Percentiles rank a stretch among this genome's conserved stretches.
Evolutionary conservation across 2,113 vertebrate genomes (phyloP).

Genomic region (Cebus imitator): DNA sequence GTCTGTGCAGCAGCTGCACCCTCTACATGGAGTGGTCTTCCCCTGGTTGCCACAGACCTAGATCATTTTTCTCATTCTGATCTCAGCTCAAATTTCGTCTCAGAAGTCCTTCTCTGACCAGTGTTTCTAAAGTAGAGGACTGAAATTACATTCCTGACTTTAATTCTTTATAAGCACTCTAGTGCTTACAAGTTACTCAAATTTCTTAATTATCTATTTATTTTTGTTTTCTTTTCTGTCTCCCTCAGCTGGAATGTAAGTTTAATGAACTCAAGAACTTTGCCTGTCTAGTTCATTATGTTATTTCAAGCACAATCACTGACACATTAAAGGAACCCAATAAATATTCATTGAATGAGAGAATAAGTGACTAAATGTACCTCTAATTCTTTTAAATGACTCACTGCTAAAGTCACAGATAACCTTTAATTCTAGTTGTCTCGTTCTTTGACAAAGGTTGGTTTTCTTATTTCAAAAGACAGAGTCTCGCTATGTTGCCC

Average conservation of each 20-base stretch:
- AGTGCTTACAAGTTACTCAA: background rate
- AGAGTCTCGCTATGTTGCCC: background rate
- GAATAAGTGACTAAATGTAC: background rate
- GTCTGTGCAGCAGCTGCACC: background rate
- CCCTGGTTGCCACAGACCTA: background rate
- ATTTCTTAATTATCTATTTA: background rate
- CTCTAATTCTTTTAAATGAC: background rate
- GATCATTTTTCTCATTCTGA: background rate
- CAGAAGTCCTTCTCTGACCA: background rate
- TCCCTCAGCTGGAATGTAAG: background rate
- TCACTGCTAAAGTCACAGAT: background rate
- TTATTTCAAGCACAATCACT: background rate
- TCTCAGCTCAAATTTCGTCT: background rate
- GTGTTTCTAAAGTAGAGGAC: background rate
- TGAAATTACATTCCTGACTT: background rate
- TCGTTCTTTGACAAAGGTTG: background rate
- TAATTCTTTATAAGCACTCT: background rate
- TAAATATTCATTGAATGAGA: background rate
- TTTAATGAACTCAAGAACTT: background rate
- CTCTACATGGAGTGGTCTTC: background rate
- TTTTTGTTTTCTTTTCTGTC: background rate
- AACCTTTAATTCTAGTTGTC: background rate
- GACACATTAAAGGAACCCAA: background rate
- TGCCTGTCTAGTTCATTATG: background rate
- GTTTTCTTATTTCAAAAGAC: too few species aligned